phyloP scores from a whole-genome alignment of 2,113 vertebrate species.

The Zapus hudsonius region DNA sequence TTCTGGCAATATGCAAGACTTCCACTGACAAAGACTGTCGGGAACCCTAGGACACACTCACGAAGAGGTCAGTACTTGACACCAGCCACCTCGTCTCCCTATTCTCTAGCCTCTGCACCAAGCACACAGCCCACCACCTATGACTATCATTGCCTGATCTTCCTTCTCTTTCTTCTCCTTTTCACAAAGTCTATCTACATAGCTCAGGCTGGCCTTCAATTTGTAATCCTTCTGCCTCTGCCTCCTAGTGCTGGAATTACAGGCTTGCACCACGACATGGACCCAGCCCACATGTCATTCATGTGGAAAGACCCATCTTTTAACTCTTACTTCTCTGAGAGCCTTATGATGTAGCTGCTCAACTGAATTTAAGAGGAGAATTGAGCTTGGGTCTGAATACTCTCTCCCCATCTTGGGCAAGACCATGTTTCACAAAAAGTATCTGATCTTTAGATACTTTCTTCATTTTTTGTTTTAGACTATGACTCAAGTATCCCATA shows the following conservation, averaged over 20 bases:
- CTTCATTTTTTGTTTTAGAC: too few relatives aligned
- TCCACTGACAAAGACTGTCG: not conserved
- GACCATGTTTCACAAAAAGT: not conserved
- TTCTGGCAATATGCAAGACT: constrained; percentile 30
- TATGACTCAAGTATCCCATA: too few relatives aligned
- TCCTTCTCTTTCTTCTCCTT: not conserved
- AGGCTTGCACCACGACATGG: not conserved
- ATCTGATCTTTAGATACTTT: not conserved
- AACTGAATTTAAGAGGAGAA: not conserved
- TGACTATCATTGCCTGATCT: too few relatives aligned
- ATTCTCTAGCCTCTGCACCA: not conserved
- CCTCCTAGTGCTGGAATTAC: not conserved
- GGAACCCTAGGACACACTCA: not conserved
- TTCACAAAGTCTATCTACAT: not conserved
- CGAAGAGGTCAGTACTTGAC: not conserved
- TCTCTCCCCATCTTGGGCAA: not conserved
- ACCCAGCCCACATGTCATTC: not conserved
- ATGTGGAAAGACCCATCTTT: not conserved
- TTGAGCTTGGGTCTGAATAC: not conserved
- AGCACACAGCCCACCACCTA: not conserved
- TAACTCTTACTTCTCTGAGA: not conserved
- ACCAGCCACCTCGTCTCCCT: not conserved
- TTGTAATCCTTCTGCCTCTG: not conserved
- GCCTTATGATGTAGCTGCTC: not conserved
- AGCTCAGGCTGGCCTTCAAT: not conserved